Conservation (phyloP, 1,140 invertebrate genomes). For the Phortica variegata region DNA sequence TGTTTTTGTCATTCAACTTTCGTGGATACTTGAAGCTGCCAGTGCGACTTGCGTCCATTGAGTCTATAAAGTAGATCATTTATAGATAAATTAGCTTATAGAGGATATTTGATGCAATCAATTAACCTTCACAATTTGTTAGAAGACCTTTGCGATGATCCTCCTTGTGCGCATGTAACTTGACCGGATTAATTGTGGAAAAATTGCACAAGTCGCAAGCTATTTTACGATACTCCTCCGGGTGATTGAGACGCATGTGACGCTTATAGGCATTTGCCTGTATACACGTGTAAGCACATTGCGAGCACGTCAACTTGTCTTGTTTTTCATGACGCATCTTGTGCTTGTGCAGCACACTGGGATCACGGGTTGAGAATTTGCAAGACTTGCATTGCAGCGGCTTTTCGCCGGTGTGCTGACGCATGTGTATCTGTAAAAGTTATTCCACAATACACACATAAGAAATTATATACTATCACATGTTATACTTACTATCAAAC, state of each 20-base stretch:
- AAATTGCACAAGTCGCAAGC: constrained; percentile 40
- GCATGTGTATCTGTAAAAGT: constrained; percentile 68
- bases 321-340: constrained; percentile 33
- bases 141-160: constrained; percentile 42
- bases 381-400: constrained; percentile 44
- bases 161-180: constrained; percentile 32
- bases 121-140: constrained; percentile 30
- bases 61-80: constrained; percentile 22
- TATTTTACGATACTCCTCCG: constrained; percentile 33
- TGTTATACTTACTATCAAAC: constrained; percentile 65
- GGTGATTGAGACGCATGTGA: constrained; percentile 39
- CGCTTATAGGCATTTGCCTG: constrained; percentile 37
- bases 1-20: constrained; percentile 29
- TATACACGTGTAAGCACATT: constrained; percentile 37
- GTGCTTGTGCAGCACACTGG: constrained; percentile 52
- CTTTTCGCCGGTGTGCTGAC: constrained; percentile 70
- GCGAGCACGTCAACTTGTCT: constrained; percentile 23
- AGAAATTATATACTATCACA: not conserved
- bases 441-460: too few species aligned
- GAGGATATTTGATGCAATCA: too few species aligned
- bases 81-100: too few species aligned
- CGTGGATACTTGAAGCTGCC: constrained; percentile 24
- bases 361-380: constrained; percentile 50
- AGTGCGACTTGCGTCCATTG: constrained; percentile 29
- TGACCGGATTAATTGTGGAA: constrained; percentile 31